phyloP scores from a whole-genome alignment of 2,113 vertebrate genomes.

The Pterocles gutturalis region DNA sequence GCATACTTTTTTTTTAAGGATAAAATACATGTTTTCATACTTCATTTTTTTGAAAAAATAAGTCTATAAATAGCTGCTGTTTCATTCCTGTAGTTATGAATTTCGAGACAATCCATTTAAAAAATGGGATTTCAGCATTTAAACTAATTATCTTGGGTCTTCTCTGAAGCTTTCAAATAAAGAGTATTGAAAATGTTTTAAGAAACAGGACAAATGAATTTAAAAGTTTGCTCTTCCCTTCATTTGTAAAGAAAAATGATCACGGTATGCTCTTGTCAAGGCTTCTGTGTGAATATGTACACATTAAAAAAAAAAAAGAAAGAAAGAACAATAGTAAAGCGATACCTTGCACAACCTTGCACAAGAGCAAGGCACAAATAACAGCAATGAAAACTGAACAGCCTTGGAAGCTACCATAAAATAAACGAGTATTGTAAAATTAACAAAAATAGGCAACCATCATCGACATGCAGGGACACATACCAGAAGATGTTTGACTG shows the following conservation, averaged over 20 bases:
- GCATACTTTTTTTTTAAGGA: not conserved
- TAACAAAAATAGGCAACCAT: not conserved
- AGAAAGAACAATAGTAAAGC: not conserved
- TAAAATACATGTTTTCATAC: not conserved
- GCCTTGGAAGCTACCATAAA: not conserved
- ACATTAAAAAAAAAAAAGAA: not conserved
- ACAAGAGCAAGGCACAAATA: not conserved
- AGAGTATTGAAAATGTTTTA: not conserved
- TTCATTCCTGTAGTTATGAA: not conserved
- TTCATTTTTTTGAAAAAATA: not conserved
- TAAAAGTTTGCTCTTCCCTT: not conserved
- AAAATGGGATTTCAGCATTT: conserved; percentile 25
- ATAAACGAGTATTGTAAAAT: not conserved
- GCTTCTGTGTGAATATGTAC: not conserved
- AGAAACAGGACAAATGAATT: not conserved
- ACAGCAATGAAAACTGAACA: not conserved
- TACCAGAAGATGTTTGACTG: not conserved
- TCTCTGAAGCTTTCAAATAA: conserved; percentile 26
- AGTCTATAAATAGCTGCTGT: not conserved
- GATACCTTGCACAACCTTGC: not conserved
- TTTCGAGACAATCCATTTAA: not conserved
- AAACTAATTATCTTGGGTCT: not conserved
- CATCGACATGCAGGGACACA: not conserved
- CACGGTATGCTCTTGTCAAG: not conserved
- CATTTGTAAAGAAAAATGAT: not conserved